Evolutionary conservation across 2,113 vertebrate genomes (phyloP).

Genomic region (Carettochelys insculpta): DNA sequence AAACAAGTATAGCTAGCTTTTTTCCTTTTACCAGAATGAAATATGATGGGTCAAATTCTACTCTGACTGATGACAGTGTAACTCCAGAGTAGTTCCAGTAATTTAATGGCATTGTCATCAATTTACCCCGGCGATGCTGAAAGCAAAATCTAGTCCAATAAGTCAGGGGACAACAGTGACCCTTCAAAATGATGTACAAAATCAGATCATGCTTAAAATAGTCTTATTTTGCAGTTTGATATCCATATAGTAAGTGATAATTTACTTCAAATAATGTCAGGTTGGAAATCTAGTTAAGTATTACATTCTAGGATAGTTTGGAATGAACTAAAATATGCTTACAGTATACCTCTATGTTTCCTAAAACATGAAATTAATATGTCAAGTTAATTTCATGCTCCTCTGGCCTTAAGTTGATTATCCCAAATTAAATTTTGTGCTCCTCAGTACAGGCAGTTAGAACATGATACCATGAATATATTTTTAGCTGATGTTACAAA

Average conservation of each 20-base stretch:
- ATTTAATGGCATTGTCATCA: not conserved
- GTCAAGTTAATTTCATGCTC: not conserved
- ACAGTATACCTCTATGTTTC: not conserved
- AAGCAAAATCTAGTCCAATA: not conserved
- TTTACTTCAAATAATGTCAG: conserved; percentile 7
- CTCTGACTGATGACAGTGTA: not conserved
- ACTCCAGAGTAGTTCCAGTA: not conserved
- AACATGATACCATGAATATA: not conserved
- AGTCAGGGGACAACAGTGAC: not conserved
- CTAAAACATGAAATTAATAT: not conserved
- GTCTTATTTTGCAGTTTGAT: not conserved
- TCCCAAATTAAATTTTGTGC: not conserved
- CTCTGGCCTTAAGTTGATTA: not conserved
- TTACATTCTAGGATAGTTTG: not conserved
- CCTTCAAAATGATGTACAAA: not conserved
- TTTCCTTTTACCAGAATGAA: conserved; percentile 24
- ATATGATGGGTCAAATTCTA: conserved; percentile 13
- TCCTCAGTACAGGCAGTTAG: not conserved
- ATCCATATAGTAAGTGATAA: not conserved
- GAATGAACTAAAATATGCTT: not conserved
- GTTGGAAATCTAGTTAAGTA: not conserved
- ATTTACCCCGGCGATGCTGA: not conserved
- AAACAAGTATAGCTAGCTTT: not conserved
- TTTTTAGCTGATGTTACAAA: not conserved
- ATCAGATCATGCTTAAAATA: not conserved